Evolutionary conservation across 2,797 vertebrate genomes (phyloP).

Genomic region (Lithobates pipiens): DNA sequence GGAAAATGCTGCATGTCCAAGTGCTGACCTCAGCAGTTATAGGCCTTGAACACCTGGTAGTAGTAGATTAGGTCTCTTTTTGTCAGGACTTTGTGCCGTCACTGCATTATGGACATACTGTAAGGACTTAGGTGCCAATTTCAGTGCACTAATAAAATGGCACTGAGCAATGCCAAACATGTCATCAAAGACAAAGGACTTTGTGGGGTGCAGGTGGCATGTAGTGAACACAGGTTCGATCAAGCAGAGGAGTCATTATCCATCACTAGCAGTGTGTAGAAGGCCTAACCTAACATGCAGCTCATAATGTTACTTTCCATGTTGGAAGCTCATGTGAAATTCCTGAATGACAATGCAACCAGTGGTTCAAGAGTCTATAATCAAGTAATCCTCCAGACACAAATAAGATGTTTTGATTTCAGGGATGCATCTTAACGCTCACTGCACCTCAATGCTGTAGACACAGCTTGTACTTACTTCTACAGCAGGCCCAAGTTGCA

Average conservation of each 20-base stretch:
- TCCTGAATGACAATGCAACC: not conserved
- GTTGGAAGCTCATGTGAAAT: not conserved
- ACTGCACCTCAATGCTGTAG: not conserved
- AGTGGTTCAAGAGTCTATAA: not conserved
- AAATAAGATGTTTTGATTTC: not conserved
- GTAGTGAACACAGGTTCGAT: not conserved
- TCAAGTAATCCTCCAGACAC: not conserved
- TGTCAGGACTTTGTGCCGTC: not conserved
- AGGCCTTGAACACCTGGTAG: not conserved
- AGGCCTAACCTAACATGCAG: not conserved
- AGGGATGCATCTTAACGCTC: not conserved
- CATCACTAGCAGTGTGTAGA: not conserved
- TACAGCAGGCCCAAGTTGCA: too few relatives aligned
- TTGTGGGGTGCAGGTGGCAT: not conserved
- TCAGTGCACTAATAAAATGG: not conserved
- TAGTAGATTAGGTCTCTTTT: not conserved
- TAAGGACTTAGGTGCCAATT: not conserved
- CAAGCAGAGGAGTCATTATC: not conserved
- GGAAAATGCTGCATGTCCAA: not conserved
- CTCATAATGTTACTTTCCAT: not conserved
- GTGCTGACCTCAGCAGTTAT: not conserved
- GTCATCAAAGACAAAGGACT: not conserved
- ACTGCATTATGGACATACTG: not conserved
- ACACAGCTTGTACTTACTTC: not conserved
- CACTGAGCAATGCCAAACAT: not conserved